These are phyloP conservation scores for Caradrina clavipalpis DNA, from an alignment of 2,888 invertebrate genomes.

Conservation along the genomic window DNA sequence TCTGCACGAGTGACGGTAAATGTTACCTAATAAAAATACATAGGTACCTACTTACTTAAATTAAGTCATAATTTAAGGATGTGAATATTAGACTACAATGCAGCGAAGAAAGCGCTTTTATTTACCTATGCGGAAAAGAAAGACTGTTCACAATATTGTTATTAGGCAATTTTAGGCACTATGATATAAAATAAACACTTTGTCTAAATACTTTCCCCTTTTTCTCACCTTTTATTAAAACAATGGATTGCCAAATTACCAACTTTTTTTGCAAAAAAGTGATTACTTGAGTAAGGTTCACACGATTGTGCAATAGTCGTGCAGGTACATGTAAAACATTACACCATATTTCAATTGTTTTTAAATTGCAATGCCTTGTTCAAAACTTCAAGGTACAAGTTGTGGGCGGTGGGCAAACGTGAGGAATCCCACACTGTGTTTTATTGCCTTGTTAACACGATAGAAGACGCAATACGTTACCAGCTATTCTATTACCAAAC, in stretches of 20 bases:
- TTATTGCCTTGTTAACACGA: slow-evolving; percentile 6
- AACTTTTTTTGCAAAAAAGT: slow-evolving; percentile 15
- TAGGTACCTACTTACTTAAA: too few species aligned
- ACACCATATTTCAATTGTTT: slow-evolving; percentile 23
- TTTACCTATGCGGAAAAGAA: slow-evolving; percentile 8
- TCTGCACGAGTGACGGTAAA: not conserved
- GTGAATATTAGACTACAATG: slow-evolving; percentile 9
- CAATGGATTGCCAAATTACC: slow-evolving; percentile 21
- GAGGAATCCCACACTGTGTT: slow-evolving; percentile 28
- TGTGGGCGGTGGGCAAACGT: slow-evolving; percentile 29
- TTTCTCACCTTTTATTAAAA: slow-evolving; percentile 25
- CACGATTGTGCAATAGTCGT: slow-evolving; percentile 10
- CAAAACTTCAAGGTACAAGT: slow-evolving; percentile 19
- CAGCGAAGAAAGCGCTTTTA: slow-evolving; percentile 27
- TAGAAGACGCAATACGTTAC: not conserved
- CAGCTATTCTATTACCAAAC: not conserved
- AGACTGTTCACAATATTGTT: slow-evolving; percentile 15
- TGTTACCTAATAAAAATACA: not conserved
- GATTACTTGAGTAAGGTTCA: slow-evolving; percentile 11
- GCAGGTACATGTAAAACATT: not conserved
- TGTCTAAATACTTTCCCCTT: slow-evolving; percentile 23
- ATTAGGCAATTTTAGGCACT: not conserved
- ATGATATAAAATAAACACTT: not conserved
- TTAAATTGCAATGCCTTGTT: slow-evolving; percentile 14
- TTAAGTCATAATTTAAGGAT: not conserved